Base-by-base conservation (phyloP, 1,140 invertebrate species). In the Psilanteris sp. region DNA sequence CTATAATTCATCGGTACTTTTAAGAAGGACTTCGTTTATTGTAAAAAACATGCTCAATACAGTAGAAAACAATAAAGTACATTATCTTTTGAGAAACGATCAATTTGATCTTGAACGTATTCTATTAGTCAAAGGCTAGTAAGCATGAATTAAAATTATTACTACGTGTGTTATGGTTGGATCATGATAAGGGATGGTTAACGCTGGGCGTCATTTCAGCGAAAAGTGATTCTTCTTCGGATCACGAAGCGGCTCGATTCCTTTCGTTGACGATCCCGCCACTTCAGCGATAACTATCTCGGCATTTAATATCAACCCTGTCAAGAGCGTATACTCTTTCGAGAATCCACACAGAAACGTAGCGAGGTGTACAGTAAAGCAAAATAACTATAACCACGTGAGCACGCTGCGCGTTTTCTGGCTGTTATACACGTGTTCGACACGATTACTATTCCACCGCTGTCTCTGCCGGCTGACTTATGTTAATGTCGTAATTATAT, bases 401-500 rank as follows among this genome's bases (percentile, higher is more conserved):
- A 72, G 41, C 31, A 61, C 39, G 41, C 59, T 27, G 0, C 37
- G 57, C 66, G 66, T 57, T 61, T 77, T 71, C 66, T 72, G 67
- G 46, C 61, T 50, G 43, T 34, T 62, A 41, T 83, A 83, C 84
- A 83, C 78, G 84, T 86, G 83, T 87, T 86, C 79, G 81, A 83
- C 83, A 83, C 82, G 70, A 87, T 88, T 88, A 87, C 79, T 87
- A 88, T 88, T 88, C 87, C 78, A 73, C 72, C 74, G 76, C 22
- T 77, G 86, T 86, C 80, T 77, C 62, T 81, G 81, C 81, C 77
- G 83, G 84, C 79, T 87, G 85, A 88, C 86, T 88, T 89, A 89
- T 89, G 87, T 87, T 88, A 89, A 89, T 87, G 82, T 80, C 80
- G 83, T 86, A 89, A 89, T 89, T 89, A 89, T 88, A 89, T 89